A percentile compares a stretch with the other conserved stretches of the same genome.
phyloP scores from a whole-genome alignment of 1,140 invertebrate genomes.

The Uloborus diversus region DNA sequence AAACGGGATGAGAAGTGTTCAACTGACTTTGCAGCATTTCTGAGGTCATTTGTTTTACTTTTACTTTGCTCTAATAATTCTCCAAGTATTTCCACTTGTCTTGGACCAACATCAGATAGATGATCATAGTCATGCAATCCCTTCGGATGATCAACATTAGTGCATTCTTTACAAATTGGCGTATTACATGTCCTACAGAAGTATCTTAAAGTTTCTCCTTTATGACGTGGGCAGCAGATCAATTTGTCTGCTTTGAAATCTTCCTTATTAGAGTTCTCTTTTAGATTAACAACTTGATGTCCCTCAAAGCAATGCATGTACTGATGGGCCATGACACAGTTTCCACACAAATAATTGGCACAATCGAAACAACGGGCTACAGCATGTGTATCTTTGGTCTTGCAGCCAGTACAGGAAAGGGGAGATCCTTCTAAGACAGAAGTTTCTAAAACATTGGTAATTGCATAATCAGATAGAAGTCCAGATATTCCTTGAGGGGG shows the following conservation, averaged over 20 bases:
- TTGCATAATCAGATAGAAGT: conserved; percentile 75
- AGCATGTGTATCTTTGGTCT: conserved; percentile 84
- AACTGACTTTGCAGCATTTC: conserved; percentile 81
- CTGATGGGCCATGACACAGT: conserved; percentile 97
- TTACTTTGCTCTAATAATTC: conserved; percentile 84
- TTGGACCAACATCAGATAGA: conserved; percentile 82
- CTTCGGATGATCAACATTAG: conserved; percentile 84
- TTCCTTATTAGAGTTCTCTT: conserved; percentile 76
- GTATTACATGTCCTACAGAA: conserved; percentile 90
- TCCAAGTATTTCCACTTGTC: conserved; percentile 83
- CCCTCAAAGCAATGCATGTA: conserved; percentile 99
- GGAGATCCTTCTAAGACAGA: conserved; percentile 56
- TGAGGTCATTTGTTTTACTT: conserved; percentile 83
- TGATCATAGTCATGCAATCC: conserved; percentile 90
- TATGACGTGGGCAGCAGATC: conserved; percentile 86
- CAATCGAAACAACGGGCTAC: conserved; percentile 92
- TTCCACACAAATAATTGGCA: conserved; percentile 91
- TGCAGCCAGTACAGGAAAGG: conserved; percentile 81
- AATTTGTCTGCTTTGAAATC: conserved; percentile 70
- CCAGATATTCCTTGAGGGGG: conserved; percentile 69
- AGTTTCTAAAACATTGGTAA: conserved; percentile 69
- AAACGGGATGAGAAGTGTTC: conserved; percentile 83
- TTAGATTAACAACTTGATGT: conserved; percentile 90
- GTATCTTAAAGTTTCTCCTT: conserved; percentile 86
- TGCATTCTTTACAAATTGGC: conserved; percentile 94